Base-by-base conservation (phyloP, 1,140 invertebrate species). In the Halyomorpha halys region DNA sequence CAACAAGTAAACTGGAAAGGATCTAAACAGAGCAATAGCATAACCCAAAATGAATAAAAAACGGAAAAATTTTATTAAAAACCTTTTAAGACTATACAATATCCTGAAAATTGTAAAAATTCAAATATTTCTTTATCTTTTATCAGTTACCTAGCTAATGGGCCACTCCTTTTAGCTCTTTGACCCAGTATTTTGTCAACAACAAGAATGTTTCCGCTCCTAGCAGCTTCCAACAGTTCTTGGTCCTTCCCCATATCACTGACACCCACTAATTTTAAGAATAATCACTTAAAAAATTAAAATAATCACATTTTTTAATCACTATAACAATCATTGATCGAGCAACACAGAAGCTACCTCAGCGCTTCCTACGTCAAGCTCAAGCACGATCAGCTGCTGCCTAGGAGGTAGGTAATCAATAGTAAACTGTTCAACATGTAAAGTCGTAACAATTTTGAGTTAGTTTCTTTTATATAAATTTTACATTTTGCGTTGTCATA, bases 181-280 rank as follows among this genome's bases (percentile, higher is more conserved):
- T 90, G 87, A 71, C 81, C 84, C 68, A 97, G 79, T 73, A 96
- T 89, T 80, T 94, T 94, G 76, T 95, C 92, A 59, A 96, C 90
- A 69, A 87, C 83, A 66, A 82, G 79, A 70, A 87, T 82, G 78
- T 95, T 92, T 73, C 93, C 94, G 78, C 86, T 91, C 71, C 93
- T 84, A 68, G 92, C 91, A 71, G 92, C 94, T 74, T 97, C 92
- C 75, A 97, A 82, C 76, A 97, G 83, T 79, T 97, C 93, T 76
- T 94, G 90, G 76, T 96, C 93, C 79, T 94, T 94, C 73, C 92
- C 93, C 91, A 97, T 92, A 77, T 78, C 78, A 79, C 80, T 73
- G 72, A 72, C 71, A 69, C 73, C 73, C 73, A 75, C 21, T 44
- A 59, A 64, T 16, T 56, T 23, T 23, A 23, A 23, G 19, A 56